Percentiles rank a stretch among this genome's conserved stretches.
phyloP scores from a whole-genome alignment of 2,113 vertebrate genomes.

The Romanogobio albipinnatus region DNA sequence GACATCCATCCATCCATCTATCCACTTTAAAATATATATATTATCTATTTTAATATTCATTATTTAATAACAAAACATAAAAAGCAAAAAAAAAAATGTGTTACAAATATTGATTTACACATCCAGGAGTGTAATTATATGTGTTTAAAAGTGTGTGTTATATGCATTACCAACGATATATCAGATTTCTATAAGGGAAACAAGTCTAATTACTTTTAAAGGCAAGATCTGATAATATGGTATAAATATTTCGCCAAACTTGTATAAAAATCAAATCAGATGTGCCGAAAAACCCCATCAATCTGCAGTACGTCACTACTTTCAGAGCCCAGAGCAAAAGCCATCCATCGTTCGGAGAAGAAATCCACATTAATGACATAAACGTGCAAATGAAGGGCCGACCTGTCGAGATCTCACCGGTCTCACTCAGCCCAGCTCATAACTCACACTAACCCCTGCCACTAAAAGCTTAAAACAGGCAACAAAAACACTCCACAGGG shows the following conservation, averaged over 20 bases:
- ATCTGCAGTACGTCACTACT: background rate
- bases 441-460: background rate
- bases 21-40: too few species aligned
- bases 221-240: background rate
- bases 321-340: background rate
- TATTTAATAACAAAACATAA: too few species aligned
- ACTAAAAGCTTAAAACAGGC: background rate
- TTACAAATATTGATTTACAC: too few species aligned
- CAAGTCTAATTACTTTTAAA: background rate
- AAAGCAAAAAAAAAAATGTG: too few species aligned
- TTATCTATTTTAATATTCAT: too few species aligned
- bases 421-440: background rate
- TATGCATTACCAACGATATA: background rate
- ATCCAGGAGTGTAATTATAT: background rate
- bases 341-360: background rate
- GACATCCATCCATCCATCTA: too few species aligned
- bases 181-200: background rate
- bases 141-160: background rate
- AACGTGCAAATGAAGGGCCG: background rate
- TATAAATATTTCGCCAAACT: background rate
- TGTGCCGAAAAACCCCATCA: background rate
- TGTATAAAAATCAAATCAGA: background rate
- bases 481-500: background rate
- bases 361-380: slow-evolving; percentile 11
- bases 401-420: background rate